Evolutionary conservation across 2,113 vertebrate genomes (phyloP), one percentile per base, ranked within the genome.

Genomic region (Calypte anna): DNA sequence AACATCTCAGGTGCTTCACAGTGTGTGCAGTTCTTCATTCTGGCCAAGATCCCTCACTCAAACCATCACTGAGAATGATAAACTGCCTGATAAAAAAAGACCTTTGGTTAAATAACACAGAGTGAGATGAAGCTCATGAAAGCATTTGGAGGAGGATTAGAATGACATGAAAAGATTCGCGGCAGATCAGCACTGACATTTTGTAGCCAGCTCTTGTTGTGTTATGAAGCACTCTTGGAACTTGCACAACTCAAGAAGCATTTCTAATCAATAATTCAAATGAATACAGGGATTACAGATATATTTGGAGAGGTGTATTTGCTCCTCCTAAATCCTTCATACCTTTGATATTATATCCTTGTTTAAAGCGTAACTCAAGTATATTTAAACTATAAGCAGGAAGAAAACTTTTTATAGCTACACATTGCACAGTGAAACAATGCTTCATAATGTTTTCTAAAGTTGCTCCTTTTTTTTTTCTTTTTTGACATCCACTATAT

Each of bases 241-340:
- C 27, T 36, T 0, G 2, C 14, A 73, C 27, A 70, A 91, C 61
- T 91, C 64, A 78, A 62, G 79, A 88, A 92, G 21, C 25, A 92
- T 91, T 95, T 86, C 61, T 91, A 89, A 96, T 94, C 90, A 90
- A 95, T 96, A 94, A 87, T 21, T 87, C 85, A 91, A 96, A 87
- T 66, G 86, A 96, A 94, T 50, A 44, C 1, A 11, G 18, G 22
- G 69, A 87, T 92, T 87, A 63, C 43, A 94, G 79, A 67, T 72
- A 75, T 40, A 25, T 84, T 82, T 40, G 24, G 7, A 20, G 5
- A 3, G 2, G 20, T 72, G n/a, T 30, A 24, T 81, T 81, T 83
- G 40, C 48, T 89, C 59, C 44, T 89, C 59, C 63, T 83, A 86
- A 90, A 84, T 72, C 73, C 66, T 91, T 89, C 8, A 27, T 44